Evolutionary conservation across 2,113 vertebrate genomes (phyloP).

Genomic region (Anthoscopus minutus): DNA sequence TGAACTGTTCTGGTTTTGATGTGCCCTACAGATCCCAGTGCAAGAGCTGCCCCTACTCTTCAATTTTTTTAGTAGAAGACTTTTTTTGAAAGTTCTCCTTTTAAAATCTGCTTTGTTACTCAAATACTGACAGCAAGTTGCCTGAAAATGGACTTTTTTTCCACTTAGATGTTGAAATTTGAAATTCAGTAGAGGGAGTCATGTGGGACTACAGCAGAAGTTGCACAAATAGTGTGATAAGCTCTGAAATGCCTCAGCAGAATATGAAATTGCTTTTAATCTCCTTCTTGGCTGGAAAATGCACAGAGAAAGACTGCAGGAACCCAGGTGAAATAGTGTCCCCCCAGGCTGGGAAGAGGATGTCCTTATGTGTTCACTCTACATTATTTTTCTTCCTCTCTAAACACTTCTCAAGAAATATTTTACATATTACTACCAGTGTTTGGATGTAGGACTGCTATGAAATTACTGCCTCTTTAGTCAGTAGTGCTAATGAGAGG

Average conservation of each 20-base stretch:
- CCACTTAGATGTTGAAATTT: neutral
- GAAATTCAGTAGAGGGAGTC: neutral
- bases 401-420: neutral
- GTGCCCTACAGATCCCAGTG: neutral
- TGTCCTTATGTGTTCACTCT: neutral
- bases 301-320: neutral
- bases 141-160: neutral
- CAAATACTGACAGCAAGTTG: neutral
- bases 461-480: neutral
- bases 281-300: neutral
- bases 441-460: neutral
- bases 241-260: neutral
- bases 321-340: neutral
- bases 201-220: neutral
- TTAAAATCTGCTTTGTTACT: neutral
- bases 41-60: neutral
- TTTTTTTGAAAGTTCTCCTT: neutral
- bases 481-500: neutral
- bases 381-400: neutral
- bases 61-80: neutral
- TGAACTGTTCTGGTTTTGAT: neutral
- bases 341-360: neutral
- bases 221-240: neutral
- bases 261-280: constrained; percentile 21
- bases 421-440: neutral